These are phyloP conservation scores for Pogonocherus hispidulus DNA, from an alignment of 2,888 invertebrate species.

Conservation along the genomic window DNA sequence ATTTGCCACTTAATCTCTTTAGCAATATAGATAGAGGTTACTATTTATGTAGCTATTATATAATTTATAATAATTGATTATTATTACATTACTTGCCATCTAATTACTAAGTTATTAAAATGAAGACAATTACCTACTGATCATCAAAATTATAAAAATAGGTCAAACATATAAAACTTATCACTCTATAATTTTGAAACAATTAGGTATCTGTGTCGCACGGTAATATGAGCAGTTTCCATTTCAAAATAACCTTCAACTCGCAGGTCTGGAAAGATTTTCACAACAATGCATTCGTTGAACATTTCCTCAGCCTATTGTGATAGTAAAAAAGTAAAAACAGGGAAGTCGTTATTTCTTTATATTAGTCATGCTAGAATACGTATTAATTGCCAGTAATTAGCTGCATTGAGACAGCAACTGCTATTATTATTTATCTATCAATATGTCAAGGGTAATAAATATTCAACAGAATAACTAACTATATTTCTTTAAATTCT, in stretches of 20 bases:
- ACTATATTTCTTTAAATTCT: too few relatives aligned
- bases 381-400: background rate
- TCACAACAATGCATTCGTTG: conserved; percentile 11
- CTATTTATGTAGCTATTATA: too few relatives aligned
- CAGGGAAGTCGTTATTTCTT: conserved; percentile 11
- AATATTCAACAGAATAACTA: too few relatives aligned
- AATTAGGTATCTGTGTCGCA: conserved; percentile 5
- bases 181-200: conserved; percentile 1
- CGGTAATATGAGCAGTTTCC: background rate
- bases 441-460: background rate
- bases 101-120: too few relatives aligned
- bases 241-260: conserved; percentile 1
- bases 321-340: conserved; percentile 12
- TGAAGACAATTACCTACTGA: too few relatives aligned
- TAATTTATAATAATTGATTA: too few relatives aligned
- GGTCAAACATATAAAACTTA: background rate
- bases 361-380: background rate
- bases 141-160: too few relatives aligned
- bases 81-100: too few relatives aligned
- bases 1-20: too few relatives aligned
- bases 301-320: background rate
- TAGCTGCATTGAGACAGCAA: background rate
- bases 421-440: background rate
- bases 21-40: too few relatives aligned
- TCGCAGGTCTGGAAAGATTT: background rate